Conservation (phyloP, 2,797 vertebrate genomes). For the Miichthys miiuy region DNA sequence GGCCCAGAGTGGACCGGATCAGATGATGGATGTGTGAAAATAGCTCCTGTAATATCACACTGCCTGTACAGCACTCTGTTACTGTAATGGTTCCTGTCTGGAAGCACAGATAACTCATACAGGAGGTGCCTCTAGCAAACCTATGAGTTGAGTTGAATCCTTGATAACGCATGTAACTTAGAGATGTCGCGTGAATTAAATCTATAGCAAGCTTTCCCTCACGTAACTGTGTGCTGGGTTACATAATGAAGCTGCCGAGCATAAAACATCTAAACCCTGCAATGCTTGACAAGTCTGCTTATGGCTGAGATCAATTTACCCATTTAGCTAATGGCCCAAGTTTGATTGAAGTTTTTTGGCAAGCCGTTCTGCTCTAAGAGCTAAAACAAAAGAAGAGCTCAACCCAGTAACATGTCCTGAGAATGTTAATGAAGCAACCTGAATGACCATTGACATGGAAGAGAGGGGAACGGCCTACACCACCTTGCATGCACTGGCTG, state of each 20-base stretch:
- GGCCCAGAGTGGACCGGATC: slow-evolving; percentile 55
- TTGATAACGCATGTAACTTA: not conserved
- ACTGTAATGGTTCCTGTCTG: slow-evolving; percentile 67
- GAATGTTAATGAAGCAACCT: slow-evolving; percentile 83
- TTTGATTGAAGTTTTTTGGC: slow-evolving; percentile 23
- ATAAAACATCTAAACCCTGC: slow-evolving; percentile 9
- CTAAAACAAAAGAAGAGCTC: slow-evolving; percentile 72
- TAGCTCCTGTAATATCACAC: slow-evolving; percentile 78
- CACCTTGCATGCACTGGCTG: slow-evolving; percentile 22
- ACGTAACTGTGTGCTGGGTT: not conserved
- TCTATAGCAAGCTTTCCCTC: not conserved
- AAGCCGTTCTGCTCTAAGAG: slow-evolving; percentile 13
- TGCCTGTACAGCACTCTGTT: slow-evolving; percentile 57
- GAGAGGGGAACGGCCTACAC: slow-evolving; percentile 17
- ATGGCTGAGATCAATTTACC: slow-evolving; percentile 36
- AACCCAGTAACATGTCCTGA: slow-evolving; percentile 61
- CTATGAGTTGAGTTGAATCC: not conserved
- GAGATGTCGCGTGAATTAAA: not conserved
- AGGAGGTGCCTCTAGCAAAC: slow-evolving; percentile 23
- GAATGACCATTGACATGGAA: slow-evolving; percentile 75
- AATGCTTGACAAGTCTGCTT: slow-evolving; percentile 1
- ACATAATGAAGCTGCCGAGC: slow-evolving; percentile 8
- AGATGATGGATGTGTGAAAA: slow-evolving; percentile 76
- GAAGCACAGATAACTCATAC: slow-evolving; percentile 32
- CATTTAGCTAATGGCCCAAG: slow-evolving; percentile 42